Conservation (phyloP, 2,797 vertebrate species). For the Menidia menidia region DNA sequence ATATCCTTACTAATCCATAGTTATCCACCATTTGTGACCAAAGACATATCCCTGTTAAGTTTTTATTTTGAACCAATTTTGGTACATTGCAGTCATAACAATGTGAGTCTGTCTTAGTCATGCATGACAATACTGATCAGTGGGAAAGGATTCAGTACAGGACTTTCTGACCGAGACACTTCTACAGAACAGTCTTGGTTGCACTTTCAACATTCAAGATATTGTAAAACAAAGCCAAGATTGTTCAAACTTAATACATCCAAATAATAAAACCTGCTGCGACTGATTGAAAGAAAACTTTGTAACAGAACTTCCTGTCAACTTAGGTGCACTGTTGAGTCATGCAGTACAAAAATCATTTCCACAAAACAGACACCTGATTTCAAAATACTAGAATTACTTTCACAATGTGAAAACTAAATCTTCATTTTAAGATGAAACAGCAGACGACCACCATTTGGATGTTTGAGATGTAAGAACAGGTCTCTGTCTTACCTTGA, state of each 20-base stretch:
- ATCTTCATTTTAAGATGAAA: not conserved
- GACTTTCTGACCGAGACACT: not conserved
- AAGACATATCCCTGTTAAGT: not conserved
- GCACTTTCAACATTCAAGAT: slow-evolving; percentile 6
- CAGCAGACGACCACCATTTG: not conserved
- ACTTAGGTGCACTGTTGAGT: slow-evolving; percentile 3
- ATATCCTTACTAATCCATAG: not conserved
- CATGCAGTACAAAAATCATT: slow-evolving; percentile 3
- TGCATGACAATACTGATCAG: not conserved
- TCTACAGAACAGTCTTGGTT: not conserved
- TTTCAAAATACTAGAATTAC: not conserved
- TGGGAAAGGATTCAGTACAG: not conserved
- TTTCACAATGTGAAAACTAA: not conserved
- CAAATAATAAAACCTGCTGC: slow-evolving; percentile 24
- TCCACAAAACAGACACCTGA: not conserved
- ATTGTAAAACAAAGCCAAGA: not conserved
- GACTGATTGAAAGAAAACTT: slow-evolving; percentile 15
- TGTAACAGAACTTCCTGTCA: slow-evolving; percentile 20
- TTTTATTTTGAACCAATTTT: not conserved
- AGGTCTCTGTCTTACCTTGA: slow-evolving; percentile 56
- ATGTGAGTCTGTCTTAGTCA: not conserved
- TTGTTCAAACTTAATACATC: slow-evolving; percentile 3
- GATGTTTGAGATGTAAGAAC: not conserved
- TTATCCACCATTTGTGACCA: not conserved
- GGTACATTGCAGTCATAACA: not conserved